Percentiles rank a stretch among this genome's conserved stretches.
phyloP scores from a whole-genome alignment of 2,113 vertebrate species.

The Phalacrocorax carbo region DNA sequence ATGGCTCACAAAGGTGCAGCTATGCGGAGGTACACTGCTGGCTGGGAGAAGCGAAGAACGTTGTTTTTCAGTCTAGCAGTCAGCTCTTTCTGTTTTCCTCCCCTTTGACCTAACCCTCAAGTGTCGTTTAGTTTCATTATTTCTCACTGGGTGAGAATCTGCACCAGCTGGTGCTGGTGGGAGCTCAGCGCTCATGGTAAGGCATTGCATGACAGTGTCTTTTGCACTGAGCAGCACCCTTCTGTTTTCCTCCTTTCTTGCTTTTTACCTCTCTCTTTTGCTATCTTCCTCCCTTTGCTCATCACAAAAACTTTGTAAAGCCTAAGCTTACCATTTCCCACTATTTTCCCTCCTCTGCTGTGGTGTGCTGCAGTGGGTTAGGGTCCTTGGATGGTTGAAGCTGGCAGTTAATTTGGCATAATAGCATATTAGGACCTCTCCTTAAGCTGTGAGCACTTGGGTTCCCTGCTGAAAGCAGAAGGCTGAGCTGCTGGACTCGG shows the following conservation, averaged over 20 bases:
- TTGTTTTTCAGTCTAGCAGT: background rate
- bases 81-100: background rate
- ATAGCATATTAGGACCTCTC: background rate
- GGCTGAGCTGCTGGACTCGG: background rate
- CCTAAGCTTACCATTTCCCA: background rate
- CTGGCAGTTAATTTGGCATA: background rate
- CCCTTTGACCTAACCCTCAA: background rate
- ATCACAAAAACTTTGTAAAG: background rate
- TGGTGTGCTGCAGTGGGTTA: background rate
- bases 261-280: background rate
- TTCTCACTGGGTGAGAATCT: background rate
- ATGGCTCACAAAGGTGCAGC: background rate
- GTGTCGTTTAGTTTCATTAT: background rate
- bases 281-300: background rate
- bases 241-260: background rate
- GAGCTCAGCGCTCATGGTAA: background rate
- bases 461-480: background rate
- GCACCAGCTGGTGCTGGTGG: background rate
- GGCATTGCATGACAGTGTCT: background rate
- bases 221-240: background rate
- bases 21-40: fast-evolving
- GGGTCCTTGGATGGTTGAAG: background rate
- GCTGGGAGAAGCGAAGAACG: fast-evolving
- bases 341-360: background rate
- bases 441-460: background rate